phyloP scores from a whole-genome alignment of 2,797 vertebrate genomes.

The Linurgus olivaceus region DNA sequence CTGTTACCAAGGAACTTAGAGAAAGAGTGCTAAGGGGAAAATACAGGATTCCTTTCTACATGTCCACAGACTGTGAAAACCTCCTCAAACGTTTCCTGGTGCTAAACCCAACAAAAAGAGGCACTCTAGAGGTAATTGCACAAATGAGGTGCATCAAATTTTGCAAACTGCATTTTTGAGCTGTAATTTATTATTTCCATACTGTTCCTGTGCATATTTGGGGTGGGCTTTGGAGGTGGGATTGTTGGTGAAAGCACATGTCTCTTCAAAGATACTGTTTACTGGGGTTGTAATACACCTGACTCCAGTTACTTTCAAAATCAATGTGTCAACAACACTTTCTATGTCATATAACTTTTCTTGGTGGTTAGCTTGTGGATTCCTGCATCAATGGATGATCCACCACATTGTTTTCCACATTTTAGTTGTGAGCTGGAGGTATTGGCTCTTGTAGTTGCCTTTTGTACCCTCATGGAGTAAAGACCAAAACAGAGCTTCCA shows the following conservation, averaged over 20 bases:
- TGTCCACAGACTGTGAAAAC: conserved; percentile 99
- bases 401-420: not conserved
- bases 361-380: not conserved
- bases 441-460: not conserved
- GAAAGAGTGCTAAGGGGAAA: conserved; percentile 96
- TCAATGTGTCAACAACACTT: not conserved
- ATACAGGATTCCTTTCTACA: conserved; percentile 99
- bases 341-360: not conserved
- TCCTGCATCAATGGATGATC: not conserved
- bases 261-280: not conserved
- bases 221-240: not conserved
- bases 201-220: not conserved
- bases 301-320: not conserved
- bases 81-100: conserved; percentile 98
- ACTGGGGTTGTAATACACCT: not conserved
- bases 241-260: not conserved
- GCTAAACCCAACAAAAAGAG: conserved; percentile 95
- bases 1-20: conserved; percentile 86
- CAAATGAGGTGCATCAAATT: conserved; percentile 11
- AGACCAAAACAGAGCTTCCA: not conserved
- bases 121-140: conserved; percentile 93
- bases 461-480: not conserved
- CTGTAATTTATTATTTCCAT: not conserved
- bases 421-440: not conserved
- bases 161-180: not conserved